phyloP scores from a whole-genome alignment of 2,888 invertebrate species.

The Xylota segnis region DNA sequence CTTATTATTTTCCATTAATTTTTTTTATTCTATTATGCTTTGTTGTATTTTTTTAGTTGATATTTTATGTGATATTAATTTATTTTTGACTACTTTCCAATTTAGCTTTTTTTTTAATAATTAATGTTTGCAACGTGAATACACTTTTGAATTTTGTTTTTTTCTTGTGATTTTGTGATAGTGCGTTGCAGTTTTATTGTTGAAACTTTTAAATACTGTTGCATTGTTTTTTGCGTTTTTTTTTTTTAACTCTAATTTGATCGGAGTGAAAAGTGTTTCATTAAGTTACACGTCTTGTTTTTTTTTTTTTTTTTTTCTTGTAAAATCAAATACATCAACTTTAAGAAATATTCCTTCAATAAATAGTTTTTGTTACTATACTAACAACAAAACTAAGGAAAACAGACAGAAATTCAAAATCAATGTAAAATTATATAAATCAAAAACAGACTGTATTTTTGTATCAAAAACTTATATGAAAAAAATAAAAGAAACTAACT shows the following conservation, averaged over 20 bases:
- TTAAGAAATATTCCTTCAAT: conserved; percentile 46
- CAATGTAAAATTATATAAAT: conserved; percentile 57
- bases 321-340: conserved; percentile 56
- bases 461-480: conserved; percentile 47
- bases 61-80: conserved; percentile 12
- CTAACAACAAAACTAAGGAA: conserved; percentile 59
- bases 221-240: conserved; percentile 33
- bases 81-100: conserved; percentile 35
- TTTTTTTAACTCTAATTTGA: conserved; percentile 25
- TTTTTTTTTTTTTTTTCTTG: conserved; percentile 31
- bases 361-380: conserved; percentile 60
- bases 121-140: conserved; percentile 60
- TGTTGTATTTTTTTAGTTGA: conserved; percentile 35
- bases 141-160: conserved; percentile 26
- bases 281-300: conserved; percentile 21
- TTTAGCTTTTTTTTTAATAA: conserved; percentile 31
- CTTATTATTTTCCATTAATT: not conserved
- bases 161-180: conserved; percentile 62
- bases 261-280: conserved; percentile 61
- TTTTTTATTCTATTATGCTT: conserved; percentile 41
- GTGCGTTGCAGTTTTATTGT: conserved; percentile 67
- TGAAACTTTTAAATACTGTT: conserved; percentile 42
- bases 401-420: conserved; percentile 66
- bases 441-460: conserved; percentile 31
- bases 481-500: conserved; percentile 54